Evolutionary conservation across 2,797 vertebrate genomes (phyloP), one percentile per base, ranked within the genome.

Genomic region (Tarsius wallacei): DNA sequence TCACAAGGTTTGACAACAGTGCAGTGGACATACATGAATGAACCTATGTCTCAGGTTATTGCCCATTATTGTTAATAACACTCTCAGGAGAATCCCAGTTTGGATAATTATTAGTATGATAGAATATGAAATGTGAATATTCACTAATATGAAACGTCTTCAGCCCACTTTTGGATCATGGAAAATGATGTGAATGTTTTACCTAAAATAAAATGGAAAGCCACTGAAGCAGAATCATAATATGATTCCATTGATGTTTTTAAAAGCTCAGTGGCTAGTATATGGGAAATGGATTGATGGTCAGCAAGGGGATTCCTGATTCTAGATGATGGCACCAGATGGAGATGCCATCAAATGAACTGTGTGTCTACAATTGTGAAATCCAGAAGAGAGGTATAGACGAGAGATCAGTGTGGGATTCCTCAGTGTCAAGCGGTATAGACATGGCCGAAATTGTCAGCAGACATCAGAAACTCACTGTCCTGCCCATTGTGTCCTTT

Each of bases 111-210:
- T 83, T 24, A 84, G 55, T 87, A 61, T 82, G 1, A 82, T 5
- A 57, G 7, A 70, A 76, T 51, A 90, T 66, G 55, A 61, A 66
- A 36, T 31, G 11, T 33, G 17, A 47, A 22, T 70, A 42, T 59
- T 93, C 5, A 64, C 28, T 87, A 51, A n/a, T 77, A 36, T 77
- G 57, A 28, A 84, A 84, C 71, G 22, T 71, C 33, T 87, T 42
- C 21, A 61, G 13, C 28, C 51, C 68, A 66, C 70, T 83, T 83
- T 55, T 89, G 85, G 80, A 78, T 73, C 71, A 71, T 84, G 55
- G 61, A 84, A 78, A 71, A 78, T 78, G 33, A 66, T 81, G 66
- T 74, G 19, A 90, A 66, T 66, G 42, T 80, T 84, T 76, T 82
- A 66, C 31, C 47, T 74, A 13, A 81, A 93, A 70, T 76, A 76